Conservation (phyloP, 2,113 vertebrate genomes). For the Limanda limanda region DNA sequence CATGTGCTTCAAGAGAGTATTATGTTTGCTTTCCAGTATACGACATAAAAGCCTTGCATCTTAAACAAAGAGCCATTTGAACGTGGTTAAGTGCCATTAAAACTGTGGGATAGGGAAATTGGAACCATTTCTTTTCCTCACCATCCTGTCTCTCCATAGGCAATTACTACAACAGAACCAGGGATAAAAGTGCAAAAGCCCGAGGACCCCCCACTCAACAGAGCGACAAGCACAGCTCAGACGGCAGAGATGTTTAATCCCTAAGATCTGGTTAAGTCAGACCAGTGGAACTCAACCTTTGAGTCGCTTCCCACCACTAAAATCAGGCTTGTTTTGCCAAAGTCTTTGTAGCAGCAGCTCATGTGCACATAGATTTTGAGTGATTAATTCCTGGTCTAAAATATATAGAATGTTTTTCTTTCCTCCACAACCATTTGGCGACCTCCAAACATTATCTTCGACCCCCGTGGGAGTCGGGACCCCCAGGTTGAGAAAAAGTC, state of each 20-base stretch:
- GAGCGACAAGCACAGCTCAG: neutral
- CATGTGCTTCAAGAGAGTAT: neutral
- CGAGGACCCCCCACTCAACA: neutral
- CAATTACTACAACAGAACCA: constrained; percentile 24
- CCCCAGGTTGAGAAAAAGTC: constrained; percentile 8
- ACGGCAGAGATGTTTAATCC: constrained; percentile 47
- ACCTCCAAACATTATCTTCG: neutral
- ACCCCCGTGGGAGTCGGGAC: neutral
- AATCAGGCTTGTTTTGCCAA: no score
- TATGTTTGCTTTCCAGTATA: neutral
- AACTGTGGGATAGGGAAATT: constrained; percentile 20
- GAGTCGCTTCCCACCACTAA: no score
- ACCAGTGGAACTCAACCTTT: neutral
- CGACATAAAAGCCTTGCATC: neutral
- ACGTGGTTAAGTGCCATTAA: constrained; percentile 15
- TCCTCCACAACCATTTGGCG: neutral
- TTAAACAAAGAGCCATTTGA: constrained; percentile 27
- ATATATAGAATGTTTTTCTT: neutral
- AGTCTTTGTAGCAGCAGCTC: no score
- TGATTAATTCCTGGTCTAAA: neutral
- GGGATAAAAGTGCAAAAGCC: neutral
- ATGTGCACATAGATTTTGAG: neutral
- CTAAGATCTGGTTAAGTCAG: constrained; percentile 15
- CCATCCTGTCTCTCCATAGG: constrained; percentile 5
- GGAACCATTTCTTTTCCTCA: constrained; percentile 10